A percentile compares a stretch with the other conserved stretches of the same genome.
Conservation (phyloP, 2,888 invertebrate species). For the Lasioglossum morio region DNA sequence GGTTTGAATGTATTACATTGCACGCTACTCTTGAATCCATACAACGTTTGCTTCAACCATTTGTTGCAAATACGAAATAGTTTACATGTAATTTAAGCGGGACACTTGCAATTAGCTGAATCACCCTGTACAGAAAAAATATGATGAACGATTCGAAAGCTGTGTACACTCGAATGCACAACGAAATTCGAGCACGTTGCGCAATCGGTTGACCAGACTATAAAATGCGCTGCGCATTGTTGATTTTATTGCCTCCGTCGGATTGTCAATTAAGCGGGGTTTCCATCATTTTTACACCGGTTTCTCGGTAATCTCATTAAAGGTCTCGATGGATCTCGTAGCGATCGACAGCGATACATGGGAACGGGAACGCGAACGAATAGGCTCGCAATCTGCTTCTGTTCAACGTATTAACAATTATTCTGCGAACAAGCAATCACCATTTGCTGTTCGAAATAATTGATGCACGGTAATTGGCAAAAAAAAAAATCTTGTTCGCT, state of each 20-base stretch:
- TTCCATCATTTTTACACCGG: slow-evolving; percentile 18
- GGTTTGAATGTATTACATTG: too few relatives aligned
- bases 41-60: not conserved
- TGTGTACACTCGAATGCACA: not conserved
- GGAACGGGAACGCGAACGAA: not conserved
- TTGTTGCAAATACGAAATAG: not conserved
- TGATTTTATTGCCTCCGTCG: slow-evolving; percentile 1
- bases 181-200: not conserved
- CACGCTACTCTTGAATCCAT: not conserved
- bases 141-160: not conserved
- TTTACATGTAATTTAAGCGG: not conserved
- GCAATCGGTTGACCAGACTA: not conserved
- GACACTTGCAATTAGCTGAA: not conserved
- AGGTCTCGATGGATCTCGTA: slow-evolving; percentile 12
- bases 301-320: slow-evolving; percentile 24
- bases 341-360: slow-evolving; percentile 13
- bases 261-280: slow-evolving; percentile 19
- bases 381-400: not conserved
- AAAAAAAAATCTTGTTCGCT: not conserved
- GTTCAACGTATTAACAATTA: slow-evolving; percentile 8
- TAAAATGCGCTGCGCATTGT: slow-evolving; percentile 2
- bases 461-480: not conserved
- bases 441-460: not conserved
- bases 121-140: not conserved
- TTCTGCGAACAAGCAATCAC: not conserved